Base-by-base conservation (phyloP, 2,113 vertebrate species). In the Pachycephala philippinensis region DNA sequence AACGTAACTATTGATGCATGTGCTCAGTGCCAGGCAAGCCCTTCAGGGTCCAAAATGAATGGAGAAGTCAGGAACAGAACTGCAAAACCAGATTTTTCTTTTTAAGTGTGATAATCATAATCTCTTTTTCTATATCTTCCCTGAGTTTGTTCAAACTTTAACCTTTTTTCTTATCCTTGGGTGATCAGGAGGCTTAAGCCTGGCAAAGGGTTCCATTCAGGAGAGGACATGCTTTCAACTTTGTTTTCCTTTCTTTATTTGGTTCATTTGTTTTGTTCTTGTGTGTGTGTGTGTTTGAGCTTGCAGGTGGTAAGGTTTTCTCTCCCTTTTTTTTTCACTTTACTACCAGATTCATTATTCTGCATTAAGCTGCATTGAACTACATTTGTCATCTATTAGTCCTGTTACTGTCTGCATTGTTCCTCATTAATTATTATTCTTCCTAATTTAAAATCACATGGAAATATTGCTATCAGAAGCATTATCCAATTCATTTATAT, bases 361-460 rank as follows among this genome's bases (percentile, higher is more conserved):
- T 95, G 42, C 80, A 93, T 97, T 96, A 97, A 90, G 50, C 56
- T 84, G 63, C 57, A 84, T 7, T 69, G 92, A 93, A 87, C 71
- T 97, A 52, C 91, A 96, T 97, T 97, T 97, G 87, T 95, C 95
- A 96, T 94, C 84, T 89, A 87, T 97, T 97, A 96, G 82, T 66
- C 49, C 83, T 95, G 70, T 93, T 97, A 91, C 65, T 87, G 87
- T 97, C 81, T 74, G 78, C 66, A 75, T 90, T 95, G 77, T 93
- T 97, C 50, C 84, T 94, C 95, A 96, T 95, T 97, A 96, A 95
- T 96, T 92, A 97, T 84, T 95, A 84, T 87, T 96, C 49, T 60
- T 94, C 71, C 90, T 94, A 90, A 97, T 95, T 93, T 94, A 90
- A 66, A 92, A 84, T 95, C 83, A 74, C 77, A 91, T 63, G 50